Conservation (phyloP, 2,113 vertebrate species). For the Cyprinus carpio region DNA sequence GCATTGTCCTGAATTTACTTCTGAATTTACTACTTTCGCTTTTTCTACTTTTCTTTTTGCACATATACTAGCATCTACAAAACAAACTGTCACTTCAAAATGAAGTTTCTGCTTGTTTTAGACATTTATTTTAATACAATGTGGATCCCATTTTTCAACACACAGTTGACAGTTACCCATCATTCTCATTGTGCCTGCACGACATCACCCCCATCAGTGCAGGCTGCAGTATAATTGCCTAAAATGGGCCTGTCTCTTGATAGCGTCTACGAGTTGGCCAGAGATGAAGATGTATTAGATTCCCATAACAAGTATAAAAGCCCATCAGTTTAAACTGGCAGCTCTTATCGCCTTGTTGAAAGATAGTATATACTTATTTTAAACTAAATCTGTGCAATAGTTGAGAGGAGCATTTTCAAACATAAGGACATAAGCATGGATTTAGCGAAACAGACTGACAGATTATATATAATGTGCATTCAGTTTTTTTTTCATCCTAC, state of each 20-base stretch:
- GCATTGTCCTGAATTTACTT: background rate
- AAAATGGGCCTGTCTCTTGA: conserved; percentile 40
- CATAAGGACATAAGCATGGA: conserved; percentile 12
- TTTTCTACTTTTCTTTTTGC: background rate
- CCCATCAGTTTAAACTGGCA: conserved; percentile 61
- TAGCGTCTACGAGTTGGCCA: conserved; percentile 41
- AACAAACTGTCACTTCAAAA: conserved; percentile 15
- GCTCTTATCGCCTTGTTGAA: conserved; percentile 57
- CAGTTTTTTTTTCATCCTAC: background rate
- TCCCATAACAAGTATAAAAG: conserved; percentile 60
- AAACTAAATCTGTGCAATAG: background rate
- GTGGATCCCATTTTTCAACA: background rate
- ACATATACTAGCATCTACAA: background rate
- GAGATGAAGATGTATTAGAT: conserved; percentile 70
- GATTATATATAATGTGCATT: background rate
- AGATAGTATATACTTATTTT: conserved; percentile 44
- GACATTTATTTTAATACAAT: conserved; percentile 27
- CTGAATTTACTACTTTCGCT: background rate
- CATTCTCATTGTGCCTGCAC: background rate
- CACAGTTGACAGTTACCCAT: conserved; percentile 20
- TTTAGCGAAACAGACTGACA: conserved; percentile 31
- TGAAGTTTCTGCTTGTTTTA: background rate
- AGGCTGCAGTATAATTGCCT: conserved; percentile 17
- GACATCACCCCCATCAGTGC: conserved; percentile 32
- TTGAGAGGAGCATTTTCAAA: conserved; percentile 10